Evolutionary conservation across 2,888 invertebrate species (phyloP), one percentile per base, ranked within the genome.

Genomic region (Lithosia quadra): DNA sequence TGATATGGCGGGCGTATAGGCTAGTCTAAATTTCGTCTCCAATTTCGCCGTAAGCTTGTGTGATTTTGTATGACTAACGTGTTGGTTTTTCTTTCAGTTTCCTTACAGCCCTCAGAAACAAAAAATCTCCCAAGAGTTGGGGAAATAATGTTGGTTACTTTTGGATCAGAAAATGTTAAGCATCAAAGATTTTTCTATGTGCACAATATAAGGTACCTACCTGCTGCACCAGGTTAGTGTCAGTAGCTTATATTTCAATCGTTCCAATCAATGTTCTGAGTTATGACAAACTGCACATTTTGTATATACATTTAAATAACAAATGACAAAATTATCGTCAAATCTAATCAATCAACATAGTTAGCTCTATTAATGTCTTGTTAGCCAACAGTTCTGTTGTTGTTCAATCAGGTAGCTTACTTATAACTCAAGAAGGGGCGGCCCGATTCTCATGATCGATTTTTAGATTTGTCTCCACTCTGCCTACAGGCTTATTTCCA

Each of bases 121-220:
- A 90, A 85, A 74, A 82, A 71, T 66, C 75, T 91, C 5, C 93
- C 93, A 4, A 89, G 90, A 82, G 84, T 86, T 39, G 93, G 94
- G 60, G 94, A 94, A 77, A 77, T 95, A 62, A 79, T 95, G 75
- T 81, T 90, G 15, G 75, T 90, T n/a, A 81, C 81, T 24, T 93
- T 92, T 82, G 92, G 91, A 9, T 84, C 86, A 28, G 90, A 90
- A 70, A 84, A 84, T 73, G 73, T 79, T 1, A 86, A 75, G 74
- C 83, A 73, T 56, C 83, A 85, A 66, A 87, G 91, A 76, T 93
- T 94, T 80, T 91, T 93, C 80, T 94, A 84, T 83, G 93, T 95
- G 13, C 86, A 93, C 73, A 91, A 92, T 79, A 86, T 93, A 10
- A 89, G 89, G 78, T 76, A 76, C 74, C 86, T 92, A 64, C 91